Evolutionary conservation across 2,797 vertebrate genomes (phyloP).

Genomic region (Lemur catta): DNA sequence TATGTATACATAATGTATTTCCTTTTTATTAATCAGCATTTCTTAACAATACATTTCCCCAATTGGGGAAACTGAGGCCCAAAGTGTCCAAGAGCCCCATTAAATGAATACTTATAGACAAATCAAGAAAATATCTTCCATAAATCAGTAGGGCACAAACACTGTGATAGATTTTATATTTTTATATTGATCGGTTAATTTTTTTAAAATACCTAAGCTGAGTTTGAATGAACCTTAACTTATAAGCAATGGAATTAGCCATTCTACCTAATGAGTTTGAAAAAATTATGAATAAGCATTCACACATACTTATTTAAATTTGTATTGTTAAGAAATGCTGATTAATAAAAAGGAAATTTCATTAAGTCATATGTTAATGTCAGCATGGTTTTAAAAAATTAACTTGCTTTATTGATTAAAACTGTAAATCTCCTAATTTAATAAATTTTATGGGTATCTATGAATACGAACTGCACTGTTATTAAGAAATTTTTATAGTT

Average conservation of each 20-base stretch:
- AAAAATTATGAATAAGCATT: constrained; percentile 22
- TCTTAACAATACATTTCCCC: no score
- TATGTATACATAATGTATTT: no score
- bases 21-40: no score
- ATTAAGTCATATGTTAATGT: constrained; percentile 14
- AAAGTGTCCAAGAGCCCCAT: not conserved
- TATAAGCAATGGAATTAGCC: not conserved
- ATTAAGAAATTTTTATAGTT: not conserved
- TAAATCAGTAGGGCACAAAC: constrained; percentile 2
- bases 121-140: not conserved
- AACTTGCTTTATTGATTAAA: constrained; percentile 46
- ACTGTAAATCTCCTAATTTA: not conserved
- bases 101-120: not conserved
- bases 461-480: not conserved
- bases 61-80: not conserved
- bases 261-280: constrained; percentile 34
- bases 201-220: not conserved
- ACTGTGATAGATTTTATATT: not conserved
- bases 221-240: constrained; percentile 31
- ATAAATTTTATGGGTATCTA: not conserved
- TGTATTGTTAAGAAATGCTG: constrained; percentile 7
- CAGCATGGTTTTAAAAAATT: not conserved
- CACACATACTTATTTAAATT: constrained; percentile 18
- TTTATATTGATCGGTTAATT: constrained; percentile 37
- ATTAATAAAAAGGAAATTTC: constrained; percentile 13